phyloP scores from a whole-genome alignment of 2,113 vertebrate genomes.

The Mesocricetus auratus region DNA sequence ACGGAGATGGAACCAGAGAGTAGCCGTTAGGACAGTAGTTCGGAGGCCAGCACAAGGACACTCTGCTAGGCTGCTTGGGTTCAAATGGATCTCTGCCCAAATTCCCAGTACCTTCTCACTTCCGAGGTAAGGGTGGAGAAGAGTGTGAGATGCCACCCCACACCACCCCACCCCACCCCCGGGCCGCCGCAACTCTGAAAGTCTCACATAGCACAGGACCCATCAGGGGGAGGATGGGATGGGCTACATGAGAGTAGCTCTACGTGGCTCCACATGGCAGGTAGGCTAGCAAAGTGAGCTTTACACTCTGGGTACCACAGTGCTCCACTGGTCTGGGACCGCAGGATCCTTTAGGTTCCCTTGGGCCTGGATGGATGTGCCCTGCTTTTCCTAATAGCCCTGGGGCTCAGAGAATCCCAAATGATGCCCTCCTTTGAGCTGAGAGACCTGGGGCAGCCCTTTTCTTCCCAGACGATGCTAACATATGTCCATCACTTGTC shows the following conservation, averaged over 20 bases:
- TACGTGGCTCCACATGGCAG: fast-evolving
- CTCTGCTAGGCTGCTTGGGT: background rate
- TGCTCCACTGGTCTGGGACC: background rate
- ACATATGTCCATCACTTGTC: background rate
- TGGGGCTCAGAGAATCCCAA: background rate
- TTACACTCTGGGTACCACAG: background rate
- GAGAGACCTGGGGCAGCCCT: background rate
- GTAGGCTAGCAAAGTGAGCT: background rate
- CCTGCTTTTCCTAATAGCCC: background rate
- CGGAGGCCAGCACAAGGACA: background rate
- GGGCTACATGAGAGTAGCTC: fast-evolving
- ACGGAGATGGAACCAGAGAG: background rate
- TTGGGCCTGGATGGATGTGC: fast-evolving
- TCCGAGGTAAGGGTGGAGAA: background rate
- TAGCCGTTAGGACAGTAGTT: too few relatives aligned
- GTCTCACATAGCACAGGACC: background rate
- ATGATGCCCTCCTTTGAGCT: background rate
- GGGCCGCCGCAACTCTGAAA: fast-evolving
- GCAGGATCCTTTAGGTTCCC: background rate
- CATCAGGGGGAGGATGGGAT: background rate
- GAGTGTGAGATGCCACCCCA: background rate
- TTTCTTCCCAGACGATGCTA: background rate
- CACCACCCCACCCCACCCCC: fast-evolving
- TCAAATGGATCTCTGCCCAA: background rate
- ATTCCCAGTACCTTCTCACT: background rate